A percentile compares a stretch with the other conserved stretches of the same genome.
phyloP scores from a whole-genome alignment of 2,113 vertebrate species.

The Scophthalmus maximus region DNA sequence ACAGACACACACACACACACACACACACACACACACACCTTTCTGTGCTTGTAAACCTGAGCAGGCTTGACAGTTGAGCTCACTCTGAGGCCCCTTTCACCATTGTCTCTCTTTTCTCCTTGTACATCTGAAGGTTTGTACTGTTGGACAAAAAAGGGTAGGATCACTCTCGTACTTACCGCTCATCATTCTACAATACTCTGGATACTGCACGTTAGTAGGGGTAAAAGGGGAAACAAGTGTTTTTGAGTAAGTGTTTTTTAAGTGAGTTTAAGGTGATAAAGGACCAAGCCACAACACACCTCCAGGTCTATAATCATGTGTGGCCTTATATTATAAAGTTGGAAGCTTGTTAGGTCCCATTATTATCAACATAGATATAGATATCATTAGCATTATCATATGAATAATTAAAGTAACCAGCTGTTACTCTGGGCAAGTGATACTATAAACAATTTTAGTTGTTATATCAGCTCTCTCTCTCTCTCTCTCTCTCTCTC shows the following conservation, averaged over 20 bases:
- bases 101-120: constrained; percentile 5
- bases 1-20: constrained; percentile 20
- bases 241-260: no score
- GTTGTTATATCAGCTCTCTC: neutral
- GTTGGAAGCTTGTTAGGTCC: neutral
- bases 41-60: constrained; percentile 56
- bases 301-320: neutral
- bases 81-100: constrained; percentile 42
- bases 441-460: neutral
- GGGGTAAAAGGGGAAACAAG: neutral
- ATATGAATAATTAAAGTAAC: neutral
- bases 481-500: no score
- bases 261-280: neutral
- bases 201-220: neutral
- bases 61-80: constrained; percentile 75
- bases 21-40: constrained; percentile 10
- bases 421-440: neutral
- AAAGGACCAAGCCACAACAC: neutral
- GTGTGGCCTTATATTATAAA: neutral
- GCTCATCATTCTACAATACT: neutral
- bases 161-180: neutral
- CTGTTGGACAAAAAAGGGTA: neutral
- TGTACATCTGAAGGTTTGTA: constrained; percentile 11
- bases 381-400: no score
- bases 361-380: no score